Base-by-base conservation (phyloP, 2,888 invertebrate species). In the Anthoptus insignis region DNA sequence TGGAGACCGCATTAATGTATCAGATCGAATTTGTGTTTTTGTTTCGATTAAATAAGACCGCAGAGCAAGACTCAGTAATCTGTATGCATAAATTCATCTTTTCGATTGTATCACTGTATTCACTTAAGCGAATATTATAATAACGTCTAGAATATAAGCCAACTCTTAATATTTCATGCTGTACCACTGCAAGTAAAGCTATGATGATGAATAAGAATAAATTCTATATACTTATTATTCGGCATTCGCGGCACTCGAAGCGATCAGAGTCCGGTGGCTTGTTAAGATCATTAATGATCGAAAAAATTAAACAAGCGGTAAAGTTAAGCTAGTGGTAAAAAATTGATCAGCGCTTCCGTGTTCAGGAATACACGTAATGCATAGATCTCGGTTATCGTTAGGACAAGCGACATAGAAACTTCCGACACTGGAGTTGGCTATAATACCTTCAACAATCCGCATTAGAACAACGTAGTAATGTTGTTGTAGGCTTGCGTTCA, bases 1-100 rank as follows among this genome's bases (percentile, higher is more conserved):
- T 88, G 87, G 86, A 85, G 83, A 83, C 83, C 83, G 81, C 82
- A 87, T 86, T 88, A 87, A 85, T 86, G 86, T 87, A 88, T 88
- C 87, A 81, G 87, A 87, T 88, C 76, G 79, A 82, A 64, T 64
- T 64, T 64, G 81, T 79, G 77, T 81, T 83, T 83, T 77, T 81
- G 84, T 82, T 79, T 80, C 77, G 42, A 64, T 64, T 52, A 64
- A 64, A 64, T 64, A 64, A 64, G 52, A 64, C 57, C 50, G 57
- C 57, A 58, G 57, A 50, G 57, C 57, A 64, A 52, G 64, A 45
- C 57, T 64, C 64, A 52, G 64, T 64, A 58, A 58, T 64, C 64
- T 42, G 64, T 64, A 64, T 64, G 57, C 64, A 64, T 64, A 64
- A 64, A 64, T 64, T 64, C 64, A 64, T 64, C 57, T 64, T 64